Evolutionary conservation across 2,888 invertebrate genomes (phyloP), one percentile per base, ranked within the genome.

Genomic region (Pocota personata): DNA sequence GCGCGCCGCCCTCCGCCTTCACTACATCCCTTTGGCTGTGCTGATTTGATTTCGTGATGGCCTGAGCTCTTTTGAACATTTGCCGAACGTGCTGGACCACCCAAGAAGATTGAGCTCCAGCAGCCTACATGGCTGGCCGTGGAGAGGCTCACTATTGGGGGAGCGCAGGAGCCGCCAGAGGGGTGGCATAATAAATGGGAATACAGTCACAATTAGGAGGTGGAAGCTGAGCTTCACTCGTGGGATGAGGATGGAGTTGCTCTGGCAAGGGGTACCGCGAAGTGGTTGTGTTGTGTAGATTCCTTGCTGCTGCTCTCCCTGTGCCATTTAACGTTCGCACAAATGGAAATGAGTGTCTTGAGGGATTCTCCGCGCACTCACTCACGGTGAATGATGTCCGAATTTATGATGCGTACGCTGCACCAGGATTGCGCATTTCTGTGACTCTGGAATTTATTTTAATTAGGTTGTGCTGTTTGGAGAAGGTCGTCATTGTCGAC

Each of bases 1-100:
- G 55, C 66, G 40, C 40, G 16, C 71, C 48, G 16, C 50, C 71
- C 57, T 19, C 37, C 24, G 48, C 67, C 58, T 27, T 57, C 62
- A 35, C 69, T 58, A 71, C 76, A 86, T 82, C 86, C 82, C 82
- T 86, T 77, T 86, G 76, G 76, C 60, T 86, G 82, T 86, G 86
- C 86, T 86, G 86, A 86, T 86, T 86, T 86, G 86, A 86, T 86
- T 86, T 86, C 86, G 86, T 86, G 86, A 86, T 86, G 86, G 86
- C 86, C 82, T 67, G 76, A 37, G 76, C 86, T 86, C 86, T 72
- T 86, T 86, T 86, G 86, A 86, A 86, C 86, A 86, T 86, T 86
- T 82, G 86, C 86, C 86, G 86, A 86, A 86, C 82, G 86, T 86
- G 86, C 86, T 82, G 86, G 86, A 86, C 86, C 86, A 86, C 86